Conservation (phyloP, 2,797 vertebrate species). For the Chaetodon trifasciatus region DNA sequence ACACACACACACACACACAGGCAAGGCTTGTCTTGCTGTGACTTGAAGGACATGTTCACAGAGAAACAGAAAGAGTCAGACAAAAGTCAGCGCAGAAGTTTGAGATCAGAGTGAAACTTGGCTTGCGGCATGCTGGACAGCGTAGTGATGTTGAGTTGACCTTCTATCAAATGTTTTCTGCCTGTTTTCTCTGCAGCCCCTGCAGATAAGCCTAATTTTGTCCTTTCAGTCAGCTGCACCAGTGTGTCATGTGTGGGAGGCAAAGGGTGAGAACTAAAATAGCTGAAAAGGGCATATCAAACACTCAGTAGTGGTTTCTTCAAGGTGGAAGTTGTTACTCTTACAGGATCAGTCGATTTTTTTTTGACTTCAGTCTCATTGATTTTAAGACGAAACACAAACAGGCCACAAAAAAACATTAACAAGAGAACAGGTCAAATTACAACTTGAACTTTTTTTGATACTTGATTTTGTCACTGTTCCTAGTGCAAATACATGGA, state of each 20-base stretch:
- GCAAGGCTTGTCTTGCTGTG: conserved; percentile 1
- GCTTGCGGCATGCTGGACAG: conserved; percentile 54
- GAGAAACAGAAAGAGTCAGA: conserved; percentile 34
- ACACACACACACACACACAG: not conserved
- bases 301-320: conserved; percentile 20
- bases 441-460: too few species aligned
- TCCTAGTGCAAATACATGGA: too few species aligned
- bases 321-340: not conserved
- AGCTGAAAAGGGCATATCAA: conserved; percentile 34
- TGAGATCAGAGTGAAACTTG: conserved; percentile 57
- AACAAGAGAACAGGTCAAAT: not conserved
- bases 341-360: not conserved
- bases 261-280: conserved; percentile 43
- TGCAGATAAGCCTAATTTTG: conserved; percentile 67
- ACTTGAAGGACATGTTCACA: conserved; percentile 38
- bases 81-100: conserved; percentile 56
- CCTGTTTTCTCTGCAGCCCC: conserved; percentile 51
- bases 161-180: conserved; percentile 61
- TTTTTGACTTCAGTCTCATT: not conserved
- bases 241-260: conserved; percentile 54
- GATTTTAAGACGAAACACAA: not conserved
- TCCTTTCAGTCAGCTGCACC: conserved; percentile 62
- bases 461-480: too few species aligned
- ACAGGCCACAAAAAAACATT: not conserved
- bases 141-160: conserved; percentile 56